A percentile compares a stretch with the other conserved stretches of the same genome.
These are phyloP conservation scores for Drosophila nebulosa DNA, from an alignment of 1,140 invertebrate species.

Conservation along the genomic window DNA sequence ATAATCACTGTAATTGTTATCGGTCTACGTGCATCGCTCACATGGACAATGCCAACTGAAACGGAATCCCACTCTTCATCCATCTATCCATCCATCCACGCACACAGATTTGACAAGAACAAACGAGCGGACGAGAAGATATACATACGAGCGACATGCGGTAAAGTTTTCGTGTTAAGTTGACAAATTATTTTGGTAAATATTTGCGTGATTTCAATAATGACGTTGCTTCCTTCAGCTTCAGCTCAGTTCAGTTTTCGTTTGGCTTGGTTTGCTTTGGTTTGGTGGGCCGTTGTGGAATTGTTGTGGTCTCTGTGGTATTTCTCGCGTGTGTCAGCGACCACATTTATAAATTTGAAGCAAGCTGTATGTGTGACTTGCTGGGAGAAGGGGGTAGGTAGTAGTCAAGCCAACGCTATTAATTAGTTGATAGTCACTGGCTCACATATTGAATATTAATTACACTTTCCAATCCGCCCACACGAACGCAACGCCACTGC, in stretches of 20 bases:
- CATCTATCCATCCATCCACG: neutral
- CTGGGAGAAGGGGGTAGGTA: conserved; percentile 29
- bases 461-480: conserved; percentile 33
- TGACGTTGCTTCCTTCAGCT: conserved; percentile 56
- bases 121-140: neutral
- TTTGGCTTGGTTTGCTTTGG: conserved; percentile 13
- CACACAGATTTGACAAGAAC: neutral
- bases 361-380: conserved; percentile 1
- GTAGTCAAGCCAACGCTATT: conserved; percentile 50
- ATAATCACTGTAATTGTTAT: conserved; percentile 3
- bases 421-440: conserved; percentile 55
- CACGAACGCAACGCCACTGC: neutral
- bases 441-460: conserved; percentile 75
- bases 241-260: neutral
- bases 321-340: conserved; percentile 38
- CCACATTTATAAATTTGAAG: conserved; percentile 1
- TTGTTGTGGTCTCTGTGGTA: conserved; percentile 60
- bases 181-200: conserved; percentile 79
- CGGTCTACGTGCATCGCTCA: neutral
- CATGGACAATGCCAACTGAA: neutral
- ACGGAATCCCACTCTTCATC: neutral
- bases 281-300: conserved; percentile 11
- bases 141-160: conserved; percentile 27
- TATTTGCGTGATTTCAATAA: conserved; percentile 74
- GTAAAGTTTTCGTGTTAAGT: conserved; percentile 67